Conservation (phyloP, 2,113 vertebrate species). For the Pterocles orientalis region DNA sequence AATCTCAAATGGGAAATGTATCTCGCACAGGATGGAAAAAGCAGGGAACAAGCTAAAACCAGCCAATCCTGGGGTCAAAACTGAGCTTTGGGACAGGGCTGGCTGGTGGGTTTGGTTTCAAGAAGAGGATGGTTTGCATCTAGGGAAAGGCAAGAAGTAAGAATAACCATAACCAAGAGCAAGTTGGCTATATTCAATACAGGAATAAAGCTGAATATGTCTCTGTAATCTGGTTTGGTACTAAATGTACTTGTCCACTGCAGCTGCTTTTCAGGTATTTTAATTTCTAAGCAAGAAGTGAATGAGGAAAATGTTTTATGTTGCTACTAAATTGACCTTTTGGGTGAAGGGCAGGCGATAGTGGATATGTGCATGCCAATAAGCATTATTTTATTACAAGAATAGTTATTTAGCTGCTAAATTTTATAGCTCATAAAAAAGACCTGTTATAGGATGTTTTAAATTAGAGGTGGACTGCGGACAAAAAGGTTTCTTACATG, state of each 20-base stretch:
- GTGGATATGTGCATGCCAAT: background rate
- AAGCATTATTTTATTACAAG: background rate
- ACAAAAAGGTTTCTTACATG: background rate
- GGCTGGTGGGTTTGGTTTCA: background rate
- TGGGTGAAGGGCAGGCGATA: background rate
- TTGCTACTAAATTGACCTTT: background rate
- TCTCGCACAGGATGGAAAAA: background rate
- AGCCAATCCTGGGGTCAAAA: background rate
- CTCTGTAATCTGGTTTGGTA: background rate
- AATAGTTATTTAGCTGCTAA: background rate
- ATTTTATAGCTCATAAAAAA: background rate
- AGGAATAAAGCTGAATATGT: background rate
- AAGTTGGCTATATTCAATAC: background rate
- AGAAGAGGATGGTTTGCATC: background rate
- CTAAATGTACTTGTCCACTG: fast-evolving
- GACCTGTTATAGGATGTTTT: background rate
- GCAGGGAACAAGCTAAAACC: background rate
- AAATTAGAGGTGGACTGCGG: background rate
- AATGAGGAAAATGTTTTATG: background rate
- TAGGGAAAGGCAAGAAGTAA: background rate
- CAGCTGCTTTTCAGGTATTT: background rate
- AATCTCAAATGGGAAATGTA: background rate
- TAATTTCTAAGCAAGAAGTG: background rate
- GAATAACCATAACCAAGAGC: background rate
- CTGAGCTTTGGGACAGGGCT: background rate